These are phyloP conservation scores for Cherax quadricarinatus DNA, from an alignment of 1,140 invertebrate genomes.

Conservation along the genomic window DNA sequence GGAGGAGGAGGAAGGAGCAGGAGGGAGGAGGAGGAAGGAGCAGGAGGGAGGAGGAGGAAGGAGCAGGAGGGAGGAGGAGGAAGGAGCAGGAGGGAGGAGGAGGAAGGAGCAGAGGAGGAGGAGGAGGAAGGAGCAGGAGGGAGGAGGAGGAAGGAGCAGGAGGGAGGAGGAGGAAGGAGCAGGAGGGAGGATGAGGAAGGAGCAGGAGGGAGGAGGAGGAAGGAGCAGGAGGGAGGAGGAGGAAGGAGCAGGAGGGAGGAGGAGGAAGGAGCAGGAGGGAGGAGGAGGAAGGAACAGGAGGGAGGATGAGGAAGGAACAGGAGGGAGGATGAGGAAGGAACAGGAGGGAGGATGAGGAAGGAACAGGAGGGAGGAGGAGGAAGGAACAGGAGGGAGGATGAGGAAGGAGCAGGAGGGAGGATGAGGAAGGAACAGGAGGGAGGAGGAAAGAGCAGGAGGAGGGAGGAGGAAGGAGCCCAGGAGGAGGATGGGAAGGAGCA, in stretches of 20 bases:
- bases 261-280: slow-evolving; percentile 18
- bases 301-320: slow-evolving; percentile 15
- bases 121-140: slow-evolving; percentile 15
- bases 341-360: slow-evolving; percentile 14
- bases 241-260: no score
- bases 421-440: neutral
- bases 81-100: slow-evolving; percentile 9
- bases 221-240: slow-evolving; percentile 9
- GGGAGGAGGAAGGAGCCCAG: neutral
- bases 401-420: slow-evolving; percentile 19
- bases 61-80: slow-evolving; percentile 23
- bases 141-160: slow-evolving; percentile 8
- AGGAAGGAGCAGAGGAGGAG: slow-evolving; percentile 4
- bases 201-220: slow-evolving; percentile 19
- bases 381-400: no score
- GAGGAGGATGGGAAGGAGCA: slow-evolving; percentile 20
- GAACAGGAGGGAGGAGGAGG: slow-evolving; percentile 9
- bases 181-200: slow-evolving; percentile 1
- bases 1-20: slow-evolving; percentile 6
- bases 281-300: no score
- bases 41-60: slow-evolving; percentile 8
- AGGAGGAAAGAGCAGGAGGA: slow-evolving; percentile 9
- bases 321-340: neutral
- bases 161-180: slow-evolving; percentile 16
- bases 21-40: slow-evolving; percentile 16